Base-by-base conservation (phyloP, 2,113 vertebrate genomes). In the Plecotus auritus region DNA sequence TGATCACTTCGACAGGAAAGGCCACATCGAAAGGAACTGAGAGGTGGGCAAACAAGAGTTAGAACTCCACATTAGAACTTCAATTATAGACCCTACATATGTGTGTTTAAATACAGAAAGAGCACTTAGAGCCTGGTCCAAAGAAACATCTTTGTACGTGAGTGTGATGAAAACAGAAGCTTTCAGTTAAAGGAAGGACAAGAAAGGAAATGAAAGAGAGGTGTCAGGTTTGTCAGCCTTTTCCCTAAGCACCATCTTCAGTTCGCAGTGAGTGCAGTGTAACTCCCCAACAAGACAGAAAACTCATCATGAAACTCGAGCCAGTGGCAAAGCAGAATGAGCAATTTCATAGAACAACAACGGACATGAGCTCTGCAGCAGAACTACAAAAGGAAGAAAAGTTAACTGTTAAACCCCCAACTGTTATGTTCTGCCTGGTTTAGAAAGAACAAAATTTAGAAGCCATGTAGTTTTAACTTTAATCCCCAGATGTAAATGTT, bases 221-320 rank as follows among this genome's bases (percentile, higher is more conserved):
- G 93, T 86, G 86, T 90, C 91, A 97, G 80, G 47, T 91, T 91
- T 95, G 88, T 96, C 96, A 95, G 40, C 76, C 92, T 93, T 91
- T 87, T 97, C 94, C 95, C 96, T 95, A n/a, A 81, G 91, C 69
- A 77, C 80, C 30, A 37, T 96, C 94, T 97, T 95, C 80, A 80
- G 16, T 64, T 93, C 96, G 84, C 94, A 95, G 95, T 0, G 45
- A 95, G 67, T 23, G 90, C 93, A 92, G 0, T 66, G 28, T 32
- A 40, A 74, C 92, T 77, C 81, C 85, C 77, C 49, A 86, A 84
- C 35, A 59, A 70, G 88, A 97, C 92, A 94, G 86, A 91, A 97
- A 97, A 97, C 96, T 97, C 97, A 98, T 97, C 97, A 13, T 66
- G 97, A 98, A 98, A 97, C 97, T 97, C 7, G 28, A 97, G 95